Evolutionary conservation across 2,888 invertebrate species (phyloP), one percentile per base, ranked within the genome.

Genomic region (Orchesella flavescens): DNA sequence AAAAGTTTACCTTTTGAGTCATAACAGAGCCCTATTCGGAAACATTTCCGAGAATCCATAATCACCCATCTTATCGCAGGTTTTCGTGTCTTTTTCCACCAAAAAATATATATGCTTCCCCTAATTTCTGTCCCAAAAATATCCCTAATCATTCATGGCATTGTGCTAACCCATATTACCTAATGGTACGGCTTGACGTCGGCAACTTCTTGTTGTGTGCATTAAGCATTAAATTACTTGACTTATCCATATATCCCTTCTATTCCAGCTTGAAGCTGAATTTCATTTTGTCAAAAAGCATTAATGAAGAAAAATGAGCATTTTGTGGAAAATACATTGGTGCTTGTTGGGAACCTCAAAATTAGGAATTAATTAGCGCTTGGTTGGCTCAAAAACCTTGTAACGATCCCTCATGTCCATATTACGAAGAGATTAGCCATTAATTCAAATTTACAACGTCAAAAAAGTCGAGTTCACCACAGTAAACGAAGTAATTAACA

Each of bases 251-350:
- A 7, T 72, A 24, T 73, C 72, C 72, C 43, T 24, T 72, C 21
- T 66, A 19, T 34, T 66, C n/a, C 49, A 10, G 19, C n/a, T 15
- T 55, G 7, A 71, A 12, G 7, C 5, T 57, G 34, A 23, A 12
- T 68, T 66, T n/a, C n/a, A 55, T 43, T 63, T 53, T 79, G 43
- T 69, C 78, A 46, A 78, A 80, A 80, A 72, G 17, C 43, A 46
- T 65, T 73, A 80, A 80, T 80, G 80, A 80, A 80, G 80, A 80
- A 80, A 80, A 80, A 80, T 80, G 80, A 68, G 44, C 69, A 17
- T 46, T 61, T 61, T 59, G 59, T 53, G 71, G 63, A 63, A 71
- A 72, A n/a, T 13, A 4, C 15, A 57, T 17, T 7, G 34, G 7
- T 34, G 43, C 34, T 44, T 77, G 79, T 59, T 55, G 49, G 59